Percentiles rank a stretch among this genome's conserved stretches.
These are phyloP conservation scores for Ennomos erosarius DNA, from an alignment of 2,888 invertebrate genomes.

Conservation along the genomic window DNA sequence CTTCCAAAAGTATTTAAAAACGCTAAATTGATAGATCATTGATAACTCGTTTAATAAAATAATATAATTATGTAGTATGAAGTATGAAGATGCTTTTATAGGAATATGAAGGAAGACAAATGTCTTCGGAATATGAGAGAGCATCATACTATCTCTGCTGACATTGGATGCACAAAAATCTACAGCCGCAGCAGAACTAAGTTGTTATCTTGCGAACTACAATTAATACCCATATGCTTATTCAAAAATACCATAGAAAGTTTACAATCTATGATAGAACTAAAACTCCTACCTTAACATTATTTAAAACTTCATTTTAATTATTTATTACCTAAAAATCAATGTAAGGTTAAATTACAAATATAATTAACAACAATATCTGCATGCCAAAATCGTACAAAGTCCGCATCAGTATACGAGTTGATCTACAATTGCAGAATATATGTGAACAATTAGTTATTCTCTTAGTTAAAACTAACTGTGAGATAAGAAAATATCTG, in stretches of 20 bases:
- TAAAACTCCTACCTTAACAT: conserved; percentile 19
- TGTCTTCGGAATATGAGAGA: conserved; percentile 18
- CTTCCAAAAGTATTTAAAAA: not conserved
- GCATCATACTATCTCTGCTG: conserved; percentile 8
- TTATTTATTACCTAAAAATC: conserved; percentile 15
- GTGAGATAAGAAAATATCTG: too few species aligned
- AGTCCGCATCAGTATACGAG: not conserved
- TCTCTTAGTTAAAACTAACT: too few species aligned
- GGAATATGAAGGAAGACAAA: not conserved
- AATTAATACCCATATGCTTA: conserved; percentile 29
- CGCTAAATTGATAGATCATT: too few species aligned
- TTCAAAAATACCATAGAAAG: conserved; percentile 13
- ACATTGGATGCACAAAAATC: not conserved
- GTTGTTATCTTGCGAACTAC: not conserved
- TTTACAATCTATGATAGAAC: not conserved
- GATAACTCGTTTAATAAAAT: not conserved
- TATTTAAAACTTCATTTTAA: conserved; percentile 14
- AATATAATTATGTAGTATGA: too few species aligned
- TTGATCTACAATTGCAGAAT: not conserved
- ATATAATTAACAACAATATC: conserved; percentile 6
- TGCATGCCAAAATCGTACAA: conserved; percentile 6
- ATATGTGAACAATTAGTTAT: too few species aligned
- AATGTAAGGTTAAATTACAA: conserved; percentile 7
- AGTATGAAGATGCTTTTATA: not conserved
- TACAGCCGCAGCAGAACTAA: too few species aligned